Evolutionary conservation across 1,140 invertebrate genomes (phyloP).

Genomic region (Doryteuthis pealeii): DNA sequence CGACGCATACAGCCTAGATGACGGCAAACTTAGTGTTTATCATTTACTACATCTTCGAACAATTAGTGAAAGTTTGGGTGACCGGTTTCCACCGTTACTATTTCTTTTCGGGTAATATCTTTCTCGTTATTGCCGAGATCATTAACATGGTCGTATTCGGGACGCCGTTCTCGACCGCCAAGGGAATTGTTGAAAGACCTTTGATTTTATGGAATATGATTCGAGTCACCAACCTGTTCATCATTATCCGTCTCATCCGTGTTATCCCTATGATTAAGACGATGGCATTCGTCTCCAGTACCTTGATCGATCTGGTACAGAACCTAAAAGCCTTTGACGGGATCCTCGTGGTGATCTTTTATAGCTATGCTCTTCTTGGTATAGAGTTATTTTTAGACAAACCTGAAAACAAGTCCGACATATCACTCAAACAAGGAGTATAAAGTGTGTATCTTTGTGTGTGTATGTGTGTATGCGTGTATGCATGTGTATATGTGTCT

Average conservation of each 20-base stretch:
- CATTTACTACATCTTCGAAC: conserved; percentile 52
- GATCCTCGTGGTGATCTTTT: conserved; percentile 55
- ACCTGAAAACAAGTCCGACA: no score
- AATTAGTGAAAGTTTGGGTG: conserved; percentile 50
- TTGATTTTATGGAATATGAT: conserved; percentile 54
- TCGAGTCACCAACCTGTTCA: conserved; percentile 55
- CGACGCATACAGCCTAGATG: no score
- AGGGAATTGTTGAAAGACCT: conserved; percentile 14
- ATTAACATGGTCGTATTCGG: not conserved
- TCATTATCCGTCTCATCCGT: conserved; percentile 52
- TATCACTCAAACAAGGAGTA: no score
- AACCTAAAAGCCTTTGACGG: conserved; percentile 56
- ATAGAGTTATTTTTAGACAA: conserved; percentile 53
- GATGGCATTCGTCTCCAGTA: conserved; percentile 52
- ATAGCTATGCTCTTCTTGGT: conserved; percentile 56
- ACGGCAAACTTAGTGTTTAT: conserved; percentile 53
- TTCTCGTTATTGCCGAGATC: conserved; percentile 43
- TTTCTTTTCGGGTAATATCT: conserved; percentile 41
- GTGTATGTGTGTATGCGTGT: no score
- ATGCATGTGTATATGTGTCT: no score
- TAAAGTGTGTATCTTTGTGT: no score
- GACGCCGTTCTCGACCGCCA: not conserved
- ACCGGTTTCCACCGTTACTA: conserved; percentile 46
- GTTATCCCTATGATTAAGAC: conserved; percentile 54
- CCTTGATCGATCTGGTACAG: conserved; percentile 52